Evolutionary conservation across 2,797 vertebrate species (phyloP).

Genomic region (Peromyscus nudipes): DNA sequence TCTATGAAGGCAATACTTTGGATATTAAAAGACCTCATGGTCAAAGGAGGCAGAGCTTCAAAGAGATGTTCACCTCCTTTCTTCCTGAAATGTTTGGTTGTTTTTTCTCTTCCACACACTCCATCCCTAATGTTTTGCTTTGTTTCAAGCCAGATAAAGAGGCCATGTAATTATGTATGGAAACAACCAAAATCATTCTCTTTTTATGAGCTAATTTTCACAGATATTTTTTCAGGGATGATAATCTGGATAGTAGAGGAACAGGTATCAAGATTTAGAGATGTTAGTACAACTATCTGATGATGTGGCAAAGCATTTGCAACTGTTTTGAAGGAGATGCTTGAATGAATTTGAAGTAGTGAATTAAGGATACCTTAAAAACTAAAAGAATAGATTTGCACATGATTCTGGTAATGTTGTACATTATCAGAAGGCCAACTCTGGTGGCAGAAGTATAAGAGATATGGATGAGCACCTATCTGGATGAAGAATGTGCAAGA

Average conservation of each 20-base stretch:
- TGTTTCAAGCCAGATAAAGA: background rate
- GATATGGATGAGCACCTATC: too few species aligned
- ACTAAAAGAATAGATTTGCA: too few species aligned
- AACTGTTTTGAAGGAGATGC: background rate
- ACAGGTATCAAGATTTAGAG: background rate
- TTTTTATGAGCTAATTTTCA: background rate
- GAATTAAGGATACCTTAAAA: background rate
- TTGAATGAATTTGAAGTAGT: background rate
- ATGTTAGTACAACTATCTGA: background rate
- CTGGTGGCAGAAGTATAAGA: too few species aligned
- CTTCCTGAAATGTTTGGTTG: background rate
- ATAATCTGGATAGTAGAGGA: background rate
- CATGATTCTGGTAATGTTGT: background rate
- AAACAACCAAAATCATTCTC: background rate
- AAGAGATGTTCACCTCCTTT: background rate
- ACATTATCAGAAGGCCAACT: background rate
- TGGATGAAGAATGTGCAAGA: background rate
- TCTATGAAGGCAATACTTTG: background rate
- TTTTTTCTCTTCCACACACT: background rate
- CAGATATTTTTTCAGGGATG: background rate
- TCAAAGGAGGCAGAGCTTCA: background rate
- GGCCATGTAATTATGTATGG: background rate
- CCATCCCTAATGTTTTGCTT: background rate
- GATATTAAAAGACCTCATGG: background rate
- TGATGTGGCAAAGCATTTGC: background rate